Base-by-base conservation (phyloP, 2,797 vertebrate genomes). In the Anniella stebbinsi region DNA sequence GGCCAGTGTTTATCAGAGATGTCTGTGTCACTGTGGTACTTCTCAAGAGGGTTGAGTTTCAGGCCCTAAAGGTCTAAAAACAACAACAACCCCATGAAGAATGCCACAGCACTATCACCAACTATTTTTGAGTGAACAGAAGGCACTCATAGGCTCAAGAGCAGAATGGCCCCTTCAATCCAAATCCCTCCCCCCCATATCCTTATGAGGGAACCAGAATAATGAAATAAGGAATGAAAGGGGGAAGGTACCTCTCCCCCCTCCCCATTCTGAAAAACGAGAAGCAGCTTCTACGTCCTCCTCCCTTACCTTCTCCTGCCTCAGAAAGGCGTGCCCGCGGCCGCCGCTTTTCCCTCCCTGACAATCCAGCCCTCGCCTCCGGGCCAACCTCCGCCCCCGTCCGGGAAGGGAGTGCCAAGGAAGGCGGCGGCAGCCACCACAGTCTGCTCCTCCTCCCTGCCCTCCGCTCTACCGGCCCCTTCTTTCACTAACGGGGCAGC, bases 401-500 rank as follows among this genome's bases (percentile, higher is more conserved):
- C 45, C 33, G 17, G 28, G 85, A 82, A 87, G 57, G 78, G 89
- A 87, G 84, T 51, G 84, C 57, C 85, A 54, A 80, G 51, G 45
- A 78, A 76, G 38, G 30, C 45, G 38, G 87, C 18, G 2, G 81
- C 82, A 18, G n/a, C 45, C 60, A 10, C 82, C 60, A 1, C 11
- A 5, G 9, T 2, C 63, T 38, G 25, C 78, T 13, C 9, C 51
- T 66, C 9, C 51, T 45, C 51, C 75, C 13, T 66, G 7, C 8
- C 28, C 80, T 41, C 8, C n/a, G 1, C 83, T 10, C 87, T 69
- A 83, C 89, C 88, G n/a, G 90, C 72, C 89, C 92, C 89, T 92
- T 86, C 90, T 85, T 92, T 78, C 4, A 33, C 70, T 63, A 2
- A 7, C 1, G 36, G n/a, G 48, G 33, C 41, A 41, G 63, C 17